Percentiles rank a stretch among this genome's conserved stretches.
Conservation (phyloP, 2,113 vertebrate genomes). For the Hystrix brachyura region DNA sequence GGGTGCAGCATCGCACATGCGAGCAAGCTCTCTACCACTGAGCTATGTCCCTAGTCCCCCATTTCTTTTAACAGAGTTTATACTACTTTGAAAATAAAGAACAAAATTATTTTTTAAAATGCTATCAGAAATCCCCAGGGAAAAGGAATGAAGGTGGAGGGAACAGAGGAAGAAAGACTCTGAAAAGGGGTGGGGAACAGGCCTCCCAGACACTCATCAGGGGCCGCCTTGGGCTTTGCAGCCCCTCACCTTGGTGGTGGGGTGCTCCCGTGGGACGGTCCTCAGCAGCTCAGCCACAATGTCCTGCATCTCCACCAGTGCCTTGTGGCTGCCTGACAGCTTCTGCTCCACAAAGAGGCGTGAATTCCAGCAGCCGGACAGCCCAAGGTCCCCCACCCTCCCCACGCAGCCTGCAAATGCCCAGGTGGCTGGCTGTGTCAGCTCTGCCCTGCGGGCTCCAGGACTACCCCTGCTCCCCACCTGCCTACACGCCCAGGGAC, state of each 20-base stretch:
- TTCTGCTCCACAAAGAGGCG: conserved; percentile 90
- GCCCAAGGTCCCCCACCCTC: neutral
- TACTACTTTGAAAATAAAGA: neutral
- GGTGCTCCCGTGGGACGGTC: conserved; percentile 91
- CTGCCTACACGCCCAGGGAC: neutral
- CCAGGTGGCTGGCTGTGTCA: no score
- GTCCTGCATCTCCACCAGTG: conserved; percentile 98
- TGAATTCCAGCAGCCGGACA: neutral
- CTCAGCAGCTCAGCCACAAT: conserved; percentile 93
- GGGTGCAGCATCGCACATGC: neutral
- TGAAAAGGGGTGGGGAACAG: no score
- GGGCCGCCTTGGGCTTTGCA: neutral
- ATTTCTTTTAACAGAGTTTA: neutral
- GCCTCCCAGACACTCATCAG: no score
- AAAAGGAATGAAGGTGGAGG: neutral
- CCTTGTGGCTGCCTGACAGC: conserved; percentile 98
- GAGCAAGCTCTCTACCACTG: neutral
- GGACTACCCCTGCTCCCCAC: neutral
- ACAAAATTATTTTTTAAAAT: neutral
- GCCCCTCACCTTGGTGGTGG: conserved; percentile 92
- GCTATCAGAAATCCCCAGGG: no score
- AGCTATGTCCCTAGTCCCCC: neutral
- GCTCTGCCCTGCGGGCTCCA: neutral
- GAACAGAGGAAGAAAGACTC: neutral
- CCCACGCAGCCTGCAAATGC: neutral